Conservation (phyloP, 2,888 invertebrate species). For the Xestia ashworthii region DNA sequence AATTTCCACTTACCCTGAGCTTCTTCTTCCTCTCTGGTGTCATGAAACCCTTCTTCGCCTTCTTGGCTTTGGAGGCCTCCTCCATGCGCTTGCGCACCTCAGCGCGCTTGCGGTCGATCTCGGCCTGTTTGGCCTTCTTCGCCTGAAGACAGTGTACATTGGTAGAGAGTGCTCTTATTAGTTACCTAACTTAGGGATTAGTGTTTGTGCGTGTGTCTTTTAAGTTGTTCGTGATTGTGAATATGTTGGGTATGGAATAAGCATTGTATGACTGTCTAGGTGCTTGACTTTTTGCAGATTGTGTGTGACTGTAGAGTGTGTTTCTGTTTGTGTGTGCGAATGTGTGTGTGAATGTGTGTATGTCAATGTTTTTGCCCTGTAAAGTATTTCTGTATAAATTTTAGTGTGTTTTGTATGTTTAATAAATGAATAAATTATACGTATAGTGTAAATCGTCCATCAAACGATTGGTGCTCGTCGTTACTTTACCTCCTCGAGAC, state of each 20-base stretch:
- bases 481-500: constrained; percentile 94
- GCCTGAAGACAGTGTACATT: constrained; percentile 92
- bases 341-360: neutral
- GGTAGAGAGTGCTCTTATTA: constrained; percentile 66
- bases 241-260: neutral
- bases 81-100: constrained; percentile 99
- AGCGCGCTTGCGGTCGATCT: constrained; percentile 99
- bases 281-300: constrained; percentile 13
- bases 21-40: constrained; percentile 99
- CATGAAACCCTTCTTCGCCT: constrained; percentile 99
- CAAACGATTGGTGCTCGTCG: constrained; percentile 58
- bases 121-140: constrained; percentile 99
- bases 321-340: neutral
- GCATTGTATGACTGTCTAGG: neutral
- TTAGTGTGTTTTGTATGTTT: constrained; percentile 11
- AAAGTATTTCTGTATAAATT: constrained; percentile 7
- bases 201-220: constrained; percentile 12
- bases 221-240: constrained; percentile 16
- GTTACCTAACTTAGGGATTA: constrained; percentile 45
- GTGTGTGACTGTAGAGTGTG: constrained; percentile 4
- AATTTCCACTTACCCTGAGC: constrained; percentile 95
- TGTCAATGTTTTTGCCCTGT: neutral
- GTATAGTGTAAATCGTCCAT: constrained; percentile 59
- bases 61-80: constrained; percentile 99
- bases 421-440: constrained; percentile 37